phyloP scores from a whole-genome alignment of 1,140 invertebrate species.

The Drosophila malerkotliana region DNA sequence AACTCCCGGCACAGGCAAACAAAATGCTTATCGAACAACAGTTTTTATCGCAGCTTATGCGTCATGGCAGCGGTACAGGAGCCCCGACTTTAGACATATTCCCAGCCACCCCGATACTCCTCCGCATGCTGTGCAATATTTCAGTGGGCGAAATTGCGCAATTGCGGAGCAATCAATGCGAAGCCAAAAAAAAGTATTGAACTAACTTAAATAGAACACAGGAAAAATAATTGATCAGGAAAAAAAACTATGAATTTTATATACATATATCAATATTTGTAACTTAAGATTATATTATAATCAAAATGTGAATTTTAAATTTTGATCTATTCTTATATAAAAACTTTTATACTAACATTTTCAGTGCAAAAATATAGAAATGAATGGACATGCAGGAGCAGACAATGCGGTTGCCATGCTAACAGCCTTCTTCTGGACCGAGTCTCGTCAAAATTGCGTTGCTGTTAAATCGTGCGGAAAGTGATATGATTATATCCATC shows the following conservation, averaged over 20 bases:
- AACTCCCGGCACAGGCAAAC: slow-evolving; percentile 52
- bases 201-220: slow-evolving; percentile 21
- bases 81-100: slow-evolving; percentile 37
- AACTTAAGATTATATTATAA: not conserved
- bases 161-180: slow-evolving; percentile 76
- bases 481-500: slow-evolving; percentile 76
- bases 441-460: slow-evolving; percentile 54
- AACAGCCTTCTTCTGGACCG: slow-evolving; percentile 32
- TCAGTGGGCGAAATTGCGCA: slow-evolving; percentile 70
- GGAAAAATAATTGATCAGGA: not conserved
- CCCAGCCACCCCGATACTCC: slow-evolving; percentile 31
- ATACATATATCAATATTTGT: not conserved
- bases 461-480: slow-evolving; percentile 80
- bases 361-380: slow-evolving; percentile 6
- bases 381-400: slow-evolving; percentile 27
- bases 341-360: not conserved
- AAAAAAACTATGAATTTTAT: not conserved
- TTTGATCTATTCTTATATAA: not conserved
- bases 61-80: slow-evolving; percentile 60
- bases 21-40: slow-evolving; percentile 74
- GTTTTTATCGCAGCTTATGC: slow-evolving; percentile 77
- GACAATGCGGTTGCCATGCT: slow-evolving; percentile 55
- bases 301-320: not conserved
- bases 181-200: slow-evolving; percentile 73
- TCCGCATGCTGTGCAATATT: slow-evolving; percentile 33